A percentile compares a stretch with the other conserved stretches of the same genome.
These are phyloP conservation scores for Solea solea DNA, from an alignment of 2,113 vertebrate genomes.

Conservation along the genomic window DNA sequence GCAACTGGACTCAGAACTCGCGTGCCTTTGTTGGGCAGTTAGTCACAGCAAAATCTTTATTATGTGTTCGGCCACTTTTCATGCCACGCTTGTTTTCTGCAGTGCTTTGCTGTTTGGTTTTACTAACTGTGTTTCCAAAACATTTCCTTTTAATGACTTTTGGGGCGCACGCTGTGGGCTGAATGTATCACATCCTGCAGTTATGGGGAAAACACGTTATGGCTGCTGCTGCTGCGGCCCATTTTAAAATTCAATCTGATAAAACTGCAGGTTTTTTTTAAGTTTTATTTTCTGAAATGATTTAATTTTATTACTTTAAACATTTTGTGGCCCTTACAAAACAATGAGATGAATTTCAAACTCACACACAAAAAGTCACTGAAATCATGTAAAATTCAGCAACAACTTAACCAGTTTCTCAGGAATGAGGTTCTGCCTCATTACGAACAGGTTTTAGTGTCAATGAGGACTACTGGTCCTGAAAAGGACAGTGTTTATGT, in stretches of 20 bases:
- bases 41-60: not conserved
- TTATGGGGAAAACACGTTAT: not conserved
- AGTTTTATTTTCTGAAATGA: not conserved
- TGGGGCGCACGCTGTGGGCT: not conserved
- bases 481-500: no score
- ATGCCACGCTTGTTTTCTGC: not conserved
- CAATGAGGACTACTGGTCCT: no score
- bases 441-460: no score
- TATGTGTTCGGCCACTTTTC: not conserved
- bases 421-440: no score
- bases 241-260: not conserved
- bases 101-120: conserved; percentile 13
- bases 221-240: not conserved
- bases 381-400: no score
- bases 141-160: conserved; percentile 14
- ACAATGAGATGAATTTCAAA: no score
- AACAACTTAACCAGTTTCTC: no score
- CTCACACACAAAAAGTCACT: no score
- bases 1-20: conserved; percentile 1
- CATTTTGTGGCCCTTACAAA: no score
- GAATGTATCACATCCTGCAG: not conserved
- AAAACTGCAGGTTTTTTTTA: not conserved
- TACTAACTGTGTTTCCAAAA: conserved; percentile 6
- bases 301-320: no score
- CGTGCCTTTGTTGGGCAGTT: not conserved